phyloP scores from a whole-genome alignment of 1,140 invertebrate species.

The Macrobrachium rosenbergii region DNA sequence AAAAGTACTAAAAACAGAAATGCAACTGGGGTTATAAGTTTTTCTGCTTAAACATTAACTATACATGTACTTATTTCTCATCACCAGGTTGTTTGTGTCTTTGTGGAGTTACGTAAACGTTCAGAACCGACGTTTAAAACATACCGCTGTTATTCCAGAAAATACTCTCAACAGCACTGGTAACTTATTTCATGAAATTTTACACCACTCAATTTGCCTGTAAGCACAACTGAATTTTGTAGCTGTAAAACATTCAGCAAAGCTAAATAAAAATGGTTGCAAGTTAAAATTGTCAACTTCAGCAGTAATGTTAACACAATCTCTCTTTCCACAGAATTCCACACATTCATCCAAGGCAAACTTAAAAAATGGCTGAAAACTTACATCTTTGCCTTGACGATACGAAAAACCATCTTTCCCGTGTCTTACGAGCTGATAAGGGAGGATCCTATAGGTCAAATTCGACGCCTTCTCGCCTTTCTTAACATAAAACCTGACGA shows the following conservation, averaged over 20 bases:
- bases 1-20: no score
- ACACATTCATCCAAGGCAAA: not conserved
- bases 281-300: no score
- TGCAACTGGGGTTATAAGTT: no score
- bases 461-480: not conserved
- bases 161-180: not conserved
- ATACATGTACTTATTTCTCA: not conserved
- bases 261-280: no score
- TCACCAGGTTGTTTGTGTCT: not conserved
- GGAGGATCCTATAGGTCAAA: constrained; percentile 8
- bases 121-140: not conserved
- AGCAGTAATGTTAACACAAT: not conserved
- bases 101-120: constrained; percentile 8
- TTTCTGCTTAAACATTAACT: no score
- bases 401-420: not conserved
- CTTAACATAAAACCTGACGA: not conserved
- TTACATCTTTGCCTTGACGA: not conserved
- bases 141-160: not conserved
- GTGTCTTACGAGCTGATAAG: not conserved
- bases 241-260: no score
- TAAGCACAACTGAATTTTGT: no score
- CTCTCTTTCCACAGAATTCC: not conserved
- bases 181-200: not conserved
- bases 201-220: no score
- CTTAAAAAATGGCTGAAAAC: not conserved